Percentiles rank a stretch among this genome's conserved stretches.
Conservation (phyloP, 2,113 vertebrate species). For the Xenotilapia leptura region DNA sequence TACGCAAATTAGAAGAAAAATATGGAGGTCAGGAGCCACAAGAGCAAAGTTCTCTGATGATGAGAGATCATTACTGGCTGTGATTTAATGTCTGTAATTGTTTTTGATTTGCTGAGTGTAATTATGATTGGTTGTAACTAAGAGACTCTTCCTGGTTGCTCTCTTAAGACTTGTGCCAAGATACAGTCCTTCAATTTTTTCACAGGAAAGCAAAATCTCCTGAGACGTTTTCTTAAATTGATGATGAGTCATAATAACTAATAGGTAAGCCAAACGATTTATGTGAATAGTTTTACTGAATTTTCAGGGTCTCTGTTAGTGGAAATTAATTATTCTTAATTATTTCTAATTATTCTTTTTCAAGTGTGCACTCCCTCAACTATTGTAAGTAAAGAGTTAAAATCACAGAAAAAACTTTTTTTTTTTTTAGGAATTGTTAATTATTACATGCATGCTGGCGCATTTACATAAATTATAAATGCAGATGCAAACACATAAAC, state of each 20-base stretch:
- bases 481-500: not conserved
- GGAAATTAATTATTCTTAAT: not conserved
- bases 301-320: not conserved
- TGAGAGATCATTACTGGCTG: not conserved
- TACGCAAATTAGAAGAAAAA: not conserved
- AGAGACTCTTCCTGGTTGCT: not conserved
- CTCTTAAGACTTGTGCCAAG: not conserved
- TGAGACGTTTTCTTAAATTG: not conserved
- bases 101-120: conserved; percentile 19
- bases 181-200: not conserved
- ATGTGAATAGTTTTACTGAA: not conserved
- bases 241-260: not conserved
- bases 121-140: conserved; percentile 14
- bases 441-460: not conserved
- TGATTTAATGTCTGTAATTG: conserved; percentile 20
- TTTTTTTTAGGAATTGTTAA: not conserved
- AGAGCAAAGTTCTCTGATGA: not conserved
- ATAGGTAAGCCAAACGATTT: not conserved
- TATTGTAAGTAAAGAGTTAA: not conserved
- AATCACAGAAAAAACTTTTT: not conserved
- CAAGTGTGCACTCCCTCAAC: not conserved
- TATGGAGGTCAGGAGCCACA: not conserved
- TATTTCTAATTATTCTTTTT: not conserved
- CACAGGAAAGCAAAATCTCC: not conserved
- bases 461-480: not conserved